A percentile compares a stretch with the other conserved stretches of the same genome.
These are phyloP conservation scores for Eucera pruinosa DNA, from an alignment of 2,888 invertebrate genomes.

Conservation along the genomic window DNA sequence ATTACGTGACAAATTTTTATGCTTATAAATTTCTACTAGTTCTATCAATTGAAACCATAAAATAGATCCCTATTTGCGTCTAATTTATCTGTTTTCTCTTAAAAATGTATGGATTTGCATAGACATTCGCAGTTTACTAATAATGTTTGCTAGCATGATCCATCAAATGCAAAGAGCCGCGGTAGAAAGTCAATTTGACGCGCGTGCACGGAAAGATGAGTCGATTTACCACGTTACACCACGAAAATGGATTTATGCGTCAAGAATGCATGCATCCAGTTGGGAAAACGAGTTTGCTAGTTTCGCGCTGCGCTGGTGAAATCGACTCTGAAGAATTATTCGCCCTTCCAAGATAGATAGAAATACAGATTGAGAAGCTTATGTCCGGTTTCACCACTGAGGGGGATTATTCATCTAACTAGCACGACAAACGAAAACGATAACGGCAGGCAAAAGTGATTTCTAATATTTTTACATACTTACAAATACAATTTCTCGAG, in stretches of 20 bases:
- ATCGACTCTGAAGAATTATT: conserved; percentile 40
- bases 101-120: too few relatives aligned
- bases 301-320: conserved; percentile 36
- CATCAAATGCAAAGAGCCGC: conserved; percentile 30
- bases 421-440: not conserved
- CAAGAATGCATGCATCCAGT: conserved; percentile 4
- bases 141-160: conserved; percentile 13
- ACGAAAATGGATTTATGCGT: conserved; percentile 40
- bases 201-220: conserved; percentile 7
- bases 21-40: too few relatives aligned
- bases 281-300: conserved; percentile 13
- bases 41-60: too few relatives aligned
- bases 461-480: not conserved
- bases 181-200: conserved; percentile 45
- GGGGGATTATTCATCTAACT: conserved; percentile 5
- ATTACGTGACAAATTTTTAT: too few relatives aligned
- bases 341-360: conserved; percentile 22
- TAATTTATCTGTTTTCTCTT: too few relatives aligned
- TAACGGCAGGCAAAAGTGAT: not conserved
- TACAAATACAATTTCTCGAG: too few relatives aligned
- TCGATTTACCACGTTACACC: conserved; percentile 21
- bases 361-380: conserved; percentile 15
- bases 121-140: not conserved
- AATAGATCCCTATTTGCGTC: too few relatives aligned
- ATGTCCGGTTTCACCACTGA: conserved; percentile 24